Evolutionary conservation across 2,797 vertebrate species (phyloP).

Genomic region (Tachyglossus aculeatus): DNA sequence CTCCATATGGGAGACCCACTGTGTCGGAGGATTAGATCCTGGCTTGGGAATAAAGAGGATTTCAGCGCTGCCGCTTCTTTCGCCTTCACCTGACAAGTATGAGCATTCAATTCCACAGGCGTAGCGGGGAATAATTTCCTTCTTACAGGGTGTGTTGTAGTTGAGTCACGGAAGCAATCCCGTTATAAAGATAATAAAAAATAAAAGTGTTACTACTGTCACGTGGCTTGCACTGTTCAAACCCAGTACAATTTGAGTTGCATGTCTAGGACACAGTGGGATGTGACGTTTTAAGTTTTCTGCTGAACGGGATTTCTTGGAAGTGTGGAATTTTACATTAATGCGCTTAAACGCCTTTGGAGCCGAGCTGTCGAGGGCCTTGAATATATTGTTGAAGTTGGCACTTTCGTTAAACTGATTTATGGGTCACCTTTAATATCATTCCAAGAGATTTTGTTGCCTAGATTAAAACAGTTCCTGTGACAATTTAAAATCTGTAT

Average conservation of each 20-base stretch:
- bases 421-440: conserved; percentile 27
- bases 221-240: conserved; percentile 33
- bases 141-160: conserved; percentile 21
- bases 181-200: conserved; percentile 30
- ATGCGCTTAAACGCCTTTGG: conserved; percentile 6
- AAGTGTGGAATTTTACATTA: conserved; percentile 16
- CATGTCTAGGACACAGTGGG: neutral
- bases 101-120: neutral
- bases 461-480: conserved; percentile 34
- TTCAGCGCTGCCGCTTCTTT: conserved; percentile 33
- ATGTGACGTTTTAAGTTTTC: conserved; percentile 16
- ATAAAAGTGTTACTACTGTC: conserved; percentile 13
- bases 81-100: conserved; percentile 42
- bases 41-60: conserved; percentile 61
- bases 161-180: conserved; percentile 32
- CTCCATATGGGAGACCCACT: conserved; percentile 31
- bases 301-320: conserved; percentile 41
- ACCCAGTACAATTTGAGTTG: conserved; percentile 34
- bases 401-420: conserved; percentile 47
- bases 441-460: conserved; percentile 39
- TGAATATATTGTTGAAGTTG: conserved; percentile 34
- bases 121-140: conserved; percentile 10
- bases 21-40: conserved; percentile 37
- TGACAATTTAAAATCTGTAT: neutral
- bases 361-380: neutral